Conservation (phyloP, 1,140 invertebrate genomes). For the Bathynomus jamesi region DNA sequence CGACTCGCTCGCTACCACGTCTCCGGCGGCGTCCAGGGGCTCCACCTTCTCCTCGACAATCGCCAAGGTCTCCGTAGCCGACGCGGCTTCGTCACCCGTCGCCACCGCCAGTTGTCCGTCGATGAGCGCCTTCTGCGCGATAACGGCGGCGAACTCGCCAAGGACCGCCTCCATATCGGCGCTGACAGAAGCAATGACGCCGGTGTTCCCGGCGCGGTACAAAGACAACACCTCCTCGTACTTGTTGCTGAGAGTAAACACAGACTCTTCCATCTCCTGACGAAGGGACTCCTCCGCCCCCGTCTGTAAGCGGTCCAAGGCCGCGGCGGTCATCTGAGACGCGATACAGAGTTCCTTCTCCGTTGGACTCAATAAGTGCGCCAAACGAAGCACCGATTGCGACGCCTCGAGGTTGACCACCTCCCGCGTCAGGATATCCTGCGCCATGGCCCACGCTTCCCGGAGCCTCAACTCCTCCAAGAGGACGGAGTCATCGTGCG, state of each 20-base stretch:
- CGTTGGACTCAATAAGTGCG: slow-evolving; percentile 43
- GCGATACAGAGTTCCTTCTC: background rate
- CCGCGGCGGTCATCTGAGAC: slow-evolving; percentile 6
- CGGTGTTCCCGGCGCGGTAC: slow-evolving; percentile 36
- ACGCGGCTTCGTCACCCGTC: slow-evolving; percentile 30
- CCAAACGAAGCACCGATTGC: slow-evolving; percentile 58
- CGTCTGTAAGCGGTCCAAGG: slow-evolving; percentile 29
- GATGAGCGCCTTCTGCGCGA: slow-evolving; percentile 65
- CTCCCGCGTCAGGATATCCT: slow-evolving; percentile 57
- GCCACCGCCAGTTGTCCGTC: slow-evolving; percentile 52
- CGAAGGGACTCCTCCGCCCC: slow-evolving; percentile 58
- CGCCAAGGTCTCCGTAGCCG: slow-evolving; percentile 20
- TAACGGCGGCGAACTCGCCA: slow-evolving; percentile 60
- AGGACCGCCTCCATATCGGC: slow-evolving; percentile 46
- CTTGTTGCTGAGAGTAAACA: slow-evolving; percentile 54
- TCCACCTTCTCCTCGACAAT: slow-evolving; percentile 33
- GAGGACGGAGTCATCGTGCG: slow-evolving; percentile 36
- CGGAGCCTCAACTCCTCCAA: slow-evolving; percentile 49
- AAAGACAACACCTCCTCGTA: slow-evolving; percentile 51
- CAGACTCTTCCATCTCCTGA: slow-evolving; percentile 58
- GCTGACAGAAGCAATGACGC: slow-evolving; percentile 28
- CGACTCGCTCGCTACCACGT: slow-evolving; percentile 33
- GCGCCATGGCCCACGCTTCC: slow-evolving; percentile 58
- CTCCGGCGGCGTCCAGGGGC: slow-evolving; percentile 28
- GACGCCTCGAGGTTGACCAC: slow-evolving; percentile 63